These are phyloP conservation scores for Huso huso DNA, from an alignment of 2,797 vertebrate genomes.

Conservation along the genomic window DNA sequence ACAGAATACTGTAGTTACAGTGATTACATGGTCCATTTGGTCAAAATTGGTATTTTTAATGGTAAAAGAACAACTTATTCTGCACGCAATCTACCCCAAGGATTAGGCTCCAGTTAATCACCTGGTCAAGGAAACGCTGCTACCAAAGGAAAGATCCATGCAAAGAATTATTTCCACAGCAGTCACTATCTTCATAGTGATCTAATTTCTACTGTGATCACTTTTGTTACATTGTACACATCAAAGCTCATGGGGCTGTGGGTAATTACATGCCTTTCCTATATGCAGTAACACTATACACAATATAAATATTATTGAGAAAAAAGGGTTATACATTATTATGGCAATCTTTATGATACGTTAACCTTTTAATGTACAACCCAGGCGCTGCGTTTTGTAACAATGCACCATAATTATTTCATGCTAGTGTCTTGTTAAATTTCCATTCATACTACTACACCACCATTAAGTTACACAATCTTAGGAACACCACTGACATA, in stretches of 20 bases:
- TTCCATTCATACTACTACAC: too few relatives aligned
- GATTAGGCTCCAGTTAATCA: constrained; percentile 22
- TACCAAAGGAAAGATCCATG: constrained; percentile 20
- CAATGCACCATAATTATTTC: too few relatives aligned
- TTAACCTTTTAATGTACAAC: too few relatives aligned
- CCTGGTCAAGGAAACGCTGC: constrained; percentile 27
- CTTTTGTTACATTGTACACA: constrained; percentile 23
- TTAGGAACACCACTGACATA: too few relatives aligned
- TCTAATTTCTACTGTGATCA: not conserved
- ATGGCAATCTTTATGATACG: not conserved
- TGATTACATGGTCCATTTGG: not conserved
- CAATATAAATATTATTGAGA: not conserved
- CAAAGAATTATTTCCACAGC: constrained; percentile 29
- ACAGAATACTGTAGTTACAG: too few relatives aligned
- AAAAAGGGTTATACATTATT: not conserved
- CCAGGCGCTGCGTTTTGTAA: too few relatives aligned
- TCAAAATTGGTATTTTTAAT: constrained; percentile 23
- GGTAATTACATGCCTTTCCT: constrained; percentile 1
- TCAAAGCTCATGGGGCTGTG: constrained; percentile 7
- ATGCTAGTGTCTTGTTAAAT: too few relatives aligned
- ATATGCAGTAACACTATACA: constrained; percentile 1
- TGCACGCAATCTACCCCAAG: constrained; percentile 17
- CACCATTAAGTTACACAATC: too few relatives aligned
- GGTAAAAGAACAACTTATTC: constrained; percentile 13
- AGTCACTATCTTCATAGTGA: constrained; percentile 19